These are phyloP conservation scores for Agonopterix alstromeriana DNA, from an alignment of 2,888 invertebrate species.

Conservation along the genomic window DNA sequence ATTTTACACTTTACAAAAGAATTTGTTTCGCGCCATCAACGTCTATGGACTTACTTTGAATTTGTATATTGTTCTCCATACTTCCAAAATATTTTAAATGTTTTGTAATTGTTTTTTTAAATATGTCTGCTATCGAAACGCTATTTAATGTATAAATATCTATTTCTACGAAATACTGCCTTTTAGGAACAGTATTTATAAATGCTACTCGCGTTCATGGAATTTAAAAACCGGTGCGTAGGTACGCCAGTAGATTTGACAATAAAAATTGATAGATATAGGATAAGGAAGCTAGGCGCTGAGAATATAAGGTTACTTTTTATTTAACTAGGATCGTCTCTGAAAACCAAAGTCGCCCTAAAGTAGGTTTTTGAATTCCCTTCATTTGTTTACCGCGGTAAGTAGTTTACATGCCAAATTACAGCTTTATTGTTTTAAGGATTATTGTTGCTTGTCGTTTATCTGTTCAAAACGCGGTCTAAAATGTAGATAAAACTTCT, in stretches of 20 bases:
- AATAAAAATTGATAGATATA: slow-evolving; percentile 38
- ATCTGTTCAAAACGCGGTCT: too few species aligned
- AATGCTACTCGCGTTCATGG: slow-evolving; percentile 15
- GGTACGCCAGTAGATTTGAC: slow-evolving; percentile 42
- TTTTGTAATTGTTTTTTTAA: background rate
- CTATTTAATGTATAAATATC: background rate
- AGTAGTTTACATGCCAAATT: too few species aligned
- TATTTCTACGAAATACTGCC: background rate
- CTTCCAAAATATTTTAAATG: too few species aligned
- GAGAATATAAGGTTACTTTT: too few species aligned
- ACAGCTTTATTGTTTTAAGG: too few species aligned
- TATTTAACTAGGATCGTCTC: too few species aligned
- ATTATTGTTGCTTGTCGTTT: too few species aligned
- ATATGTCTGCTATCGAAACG: background rate
- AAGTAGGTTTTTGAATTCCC: too few species aligned
- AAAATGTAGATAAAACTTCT: too few species aligned
- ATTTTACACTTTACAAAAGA: background rate
- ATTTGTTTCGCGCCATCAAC: slow-evolving; percentile 1
- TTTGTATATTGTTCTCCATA: slow-evolving; percentile 4
- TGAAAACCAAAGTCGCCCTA: too few species aligned
- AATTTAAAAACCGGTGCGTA: slow-evolving; percentile 10
- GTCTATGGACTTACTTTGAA: slow-evolving; percentile 7
- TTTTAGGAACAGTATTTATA: slow-evolving; percentile 8
- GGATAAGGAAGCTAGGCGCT: slow-evolving; percentile 9
- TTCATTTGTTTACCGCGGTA: too few species aligned